Evolutionary conservation across 2,888 invertebrate genomes (phyloP).

Genomic region (Cephus runcator): DNA sequence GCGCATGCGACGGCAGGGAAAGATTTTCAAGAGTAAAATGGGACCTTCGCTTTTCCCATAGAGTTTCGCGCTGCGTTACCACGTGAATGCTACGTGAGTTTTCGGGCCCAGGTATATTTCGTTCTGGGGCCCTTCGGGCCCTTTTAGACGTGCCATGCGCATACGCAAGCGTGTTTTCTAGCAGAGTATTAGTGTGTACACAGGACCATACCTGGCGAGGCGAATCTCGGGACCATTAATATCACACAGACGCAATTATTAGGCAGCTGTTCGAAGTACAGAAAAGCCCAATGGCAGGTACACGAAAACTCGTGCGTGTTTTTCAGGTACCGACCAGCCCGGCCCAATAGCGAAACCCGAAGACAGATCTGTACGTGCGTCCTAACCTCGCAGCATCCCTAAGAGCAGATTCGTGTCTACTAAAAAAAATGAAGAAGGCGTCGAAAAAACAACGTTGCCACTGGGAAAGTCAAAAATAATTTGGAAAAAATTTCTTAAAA

Average conservation of each 20-base stretch:
- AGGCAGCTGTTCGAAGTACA: constrained; percentile 51
- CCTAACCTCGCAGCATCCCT: background rate
- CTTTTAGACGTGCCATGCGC: background rate
- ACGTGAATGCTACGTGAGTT: background rate
- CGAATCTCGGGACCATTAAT: constrained; percentile 56
- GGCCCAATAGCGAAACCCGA: background rate
- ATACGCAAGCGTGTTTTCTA: background rate
- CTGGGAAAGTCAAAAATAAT: too few species aligned
- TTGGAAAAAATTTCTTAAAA: background rate
- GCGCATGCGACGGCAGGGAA: background rate
- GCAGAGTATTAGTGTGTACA: constrained; percentile 4
- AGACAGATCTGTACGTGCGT: background rate
- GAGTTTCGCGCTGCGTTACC: background rate
- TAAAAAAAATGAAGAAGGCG: background rate
- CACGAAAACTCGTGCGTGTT: background rate
- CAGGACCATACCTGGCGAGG: constrained; percentile 44
- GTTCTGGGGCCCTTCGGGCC: background rate
- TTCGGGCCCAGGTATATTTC: background rate
- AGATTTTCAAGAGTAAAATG: background rate
- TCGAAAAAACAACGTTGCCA: too few species aligned
- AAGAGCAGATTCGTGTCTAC: background rate
- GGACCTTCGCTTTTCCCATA: background rate
- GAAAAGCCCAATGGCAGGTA: constrained; percentile 27
- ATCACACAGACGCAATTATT: constrained; percentile 57
- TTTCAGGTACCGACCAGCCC: background rate